Base-by-base conservation (phyloP, 2,888 invertebrate genomes). In the Pseudeuparius sepicola region DNA sequence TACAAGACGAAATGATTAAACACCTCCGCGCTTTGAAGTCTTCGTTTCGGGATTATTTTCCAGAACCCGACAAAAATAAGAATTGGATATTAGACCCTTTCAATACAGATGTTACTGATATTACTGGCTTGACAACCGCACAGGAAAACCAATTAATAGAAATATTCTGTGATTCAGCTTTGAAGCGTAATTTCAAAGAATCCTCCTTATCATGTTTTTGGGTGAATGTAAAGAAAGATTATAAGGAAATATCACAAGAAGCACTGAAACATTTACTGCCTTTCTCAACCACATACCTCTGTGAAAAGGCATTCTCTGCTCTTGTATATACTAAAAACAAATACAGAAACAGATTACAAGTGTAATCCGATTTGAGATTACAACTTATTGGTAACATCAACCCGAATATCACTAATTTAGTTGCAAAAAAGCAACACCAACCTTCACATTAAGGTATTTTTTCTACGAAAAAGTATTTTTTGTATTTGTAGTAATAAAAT, bases 31-130 rank as follows among this genome's bases (percentile, higher is more conserved):
- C 26, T 31, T 40, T 39, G 34, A 34, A 16, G 24, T 31, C 31
- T 34, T 41, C 38, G 29, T 35, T 38, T 13, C 23, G 41, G 34
- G 17, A 39, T 38, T 38, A 41, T 41, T 38, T 38, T 41, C 15
- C 35, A 38, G 31, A 31, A 38, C 35, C 35, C 10, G 31, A 40
- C 34, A 38, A 34, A 38, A 41, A 37, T 38, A 38, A 38, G 34
- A 40, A 26, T 26, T 34, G 31, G 34, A 41, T 38, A 39, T 14
- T 15, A 31, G 35, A 41, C 32, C 34, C 34, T 34, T 34, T n/a
- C n/a, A n/a, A n/a, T n/a, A n/a, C n/a, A n/a, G n/a, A n/a, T n/a
- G n/a, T 39, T 36, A 24, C 31, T 30, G 39, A 37, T 39, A 38
- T 37, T 3, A 26, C 13, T 17, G 14, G 35, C 35, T 38, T 38